A percentile compares a stretch with the other conserved stretches of the same genome.
Evolutionary conservation across 2,113 vertebrate species (phyloP).

Genomic region (Panthera leo): DNA sequence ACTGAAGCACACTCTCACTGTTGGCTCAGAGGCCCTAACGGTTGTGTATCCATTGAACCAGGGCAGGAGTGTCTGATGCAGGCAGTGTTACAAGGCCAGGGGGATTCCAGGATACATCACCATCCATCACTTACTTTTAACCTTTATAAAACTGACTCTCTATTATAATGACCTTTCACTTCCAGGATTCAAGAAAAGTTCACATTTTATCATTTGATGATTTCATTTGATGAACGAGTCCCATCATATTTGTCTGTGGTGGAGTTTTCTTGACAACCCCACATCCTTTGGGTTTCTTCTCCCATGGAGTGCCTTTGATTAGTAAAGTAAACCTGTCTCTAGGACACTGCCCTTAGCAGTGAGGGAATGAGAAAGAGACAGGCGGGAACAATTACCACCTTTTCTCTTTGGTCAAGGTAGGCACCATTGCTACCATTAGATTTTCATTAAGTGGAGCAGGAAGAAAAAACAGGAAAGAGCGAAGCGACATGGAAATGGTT

Average conservation of each 20-base stretch:
- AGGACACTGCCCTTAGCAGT: neutral
- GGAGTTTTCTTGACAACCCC: neutral
- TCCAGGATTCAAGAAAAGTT: conserved; percentile 20
- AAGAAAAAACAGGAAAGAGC: conserved; percentile 58
- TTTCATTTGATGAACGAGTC: neutral
- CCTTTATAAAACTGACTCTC: neutral
- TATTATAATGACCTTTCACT: conserved; percentile 17
- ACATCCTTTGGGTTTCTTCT: neutral
- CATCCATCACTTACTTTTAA: conserved; percentile 27
- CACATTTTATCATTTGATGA: conserved; percentile 20
- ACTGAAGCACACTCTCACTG: neutral
- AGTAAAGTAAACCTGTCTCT: conserved; percentile 49
- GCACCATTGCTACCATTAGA: conserved; percentile 53
- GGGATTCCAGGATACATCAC: neutral
- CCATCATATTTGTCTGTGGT: neutral
- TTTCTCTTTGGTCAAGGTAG: conserved; percentile 56
- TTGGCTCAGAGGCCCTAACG: neutral
- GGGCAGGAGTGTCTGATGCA: neutral
- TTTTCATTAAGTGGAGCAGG: conserved; percentile 58
- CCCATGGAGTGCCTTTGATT: neutral
- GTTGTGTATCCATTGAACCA: neutral
- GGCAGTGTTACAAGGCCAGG: neutral
- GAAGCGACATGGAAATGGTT: conserved; percentile 63
- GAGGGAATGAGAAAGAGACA: conserved; percentile 47
- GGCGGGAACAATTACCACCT: neutral